These are phyloP conservation scores for Trematomus loennbergii DNA, from an alignment of 2,113 vertebrate species.

Conservation along the genomic window DNA sequence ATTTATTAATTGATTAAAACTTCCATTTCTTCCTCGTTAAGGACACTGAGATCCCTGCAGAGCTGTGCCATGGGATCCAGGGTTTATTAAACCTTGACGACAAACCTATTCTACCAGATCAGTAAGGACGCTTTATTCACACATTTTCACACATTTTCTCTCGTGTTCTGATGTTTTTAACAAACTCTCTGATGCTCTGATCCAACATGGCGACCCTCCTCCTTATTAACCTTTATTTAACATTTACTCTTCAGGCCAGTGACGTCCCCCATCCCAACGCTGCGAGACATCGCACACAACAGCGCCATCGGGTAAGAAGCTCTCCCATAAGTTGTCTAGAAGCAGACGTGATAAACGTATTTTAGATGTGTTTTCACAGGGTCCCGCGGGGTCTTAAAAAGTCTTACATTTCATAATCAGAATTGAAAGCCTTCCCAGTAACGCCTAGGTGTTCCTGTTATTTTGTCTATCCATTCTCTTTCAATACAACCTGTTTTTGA, in stretches of 20 bases:
- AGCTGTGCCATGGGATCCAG: conserved; percentile 93
- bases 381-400: no score
- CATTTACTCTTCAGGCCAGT: conserved; percentile 81
- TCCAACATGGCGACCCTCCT: neutral
- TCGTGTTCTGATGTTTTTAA: neutral
- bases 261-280: conserved; percentile 90
- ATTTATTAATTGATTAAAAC: neutral
- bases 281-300: conserved; percentile 90
- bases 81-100: conserved; percentile 89
- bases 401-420: no score
- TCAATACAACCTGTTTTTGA: neutral
- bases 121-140: conserved; percentile 84
- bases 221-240: neutral
- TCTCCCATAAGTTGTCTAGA: no score
- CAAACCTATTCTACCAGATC: conserved; percentile 92
- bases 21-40: conserved; percentile 12
- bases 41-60: conserved; percentile 89
- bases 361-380: no score
- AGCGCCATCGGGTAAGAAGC: conserved; percentile 87
- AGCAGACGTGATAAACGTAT: no score
- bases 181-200: no score
- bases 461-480: neutral
- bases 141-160: neutral
- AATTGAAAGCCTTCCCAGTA: no score
- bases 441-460: neutral